Conservation (phyloP, 2,888 invertebrate genomes). For the Callosobruchus maculatus region DNA sequence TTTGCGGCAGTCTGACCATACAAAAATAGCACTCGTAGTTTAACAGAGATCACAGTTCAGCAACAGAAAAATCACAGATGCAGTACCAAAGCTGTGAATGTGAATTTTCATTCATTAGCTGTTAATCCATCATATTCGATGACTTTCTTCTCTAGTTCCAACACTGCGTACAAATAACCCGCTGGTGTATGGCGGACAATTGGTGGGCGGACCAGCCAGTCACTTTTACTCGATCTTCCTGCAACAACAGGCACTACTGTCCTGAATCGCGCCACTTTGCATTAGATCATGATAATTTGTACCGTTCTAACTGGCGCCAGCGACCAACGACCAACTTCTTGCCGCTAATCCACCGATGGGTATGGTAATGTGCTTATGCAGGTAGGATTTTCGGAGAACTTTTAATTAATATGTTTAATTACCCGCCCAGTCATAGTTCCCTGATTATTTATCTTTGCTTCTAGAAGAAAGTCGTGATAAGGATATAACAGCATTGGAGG, state of each 20-base stretch:
- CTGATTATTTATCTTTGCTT: no score
- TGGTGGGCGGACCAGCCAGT: background rate
- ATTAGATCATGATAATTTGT: background rate
- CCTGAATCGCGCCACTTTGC: background rate
- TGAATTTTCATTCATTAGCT: no score
- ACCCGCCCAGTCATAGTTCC: background rate
- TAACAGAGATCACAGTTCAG: no score
- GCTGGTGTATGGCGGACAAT: background rate
- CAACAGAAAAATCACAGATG: no score
- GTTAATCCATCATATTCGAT: no score
- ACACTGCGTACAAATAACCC: no score
- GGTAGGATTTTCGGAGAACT: background rate
- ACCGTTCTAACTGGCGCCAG: background rate
- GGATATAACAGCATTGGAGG: no score
- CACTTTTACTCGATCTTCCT: background rate
- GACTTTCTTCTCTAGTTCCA: no score
- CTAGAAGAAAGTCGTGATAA: no score
- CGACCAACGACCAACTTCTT: background rate
- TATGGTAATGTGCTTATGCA: background rate
- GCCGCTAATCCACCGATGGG: background rate
- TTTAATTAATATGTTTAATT: background rate
- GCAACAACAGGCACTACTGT: background rate
- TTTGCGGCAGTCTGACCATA: no score
- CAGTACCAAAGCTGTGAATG: no score
- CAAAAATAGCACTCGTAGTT: no score